Conservation (phyloP, 1,140 invertebrate genomes). For the Hylaeus volcanicus region DNA sequence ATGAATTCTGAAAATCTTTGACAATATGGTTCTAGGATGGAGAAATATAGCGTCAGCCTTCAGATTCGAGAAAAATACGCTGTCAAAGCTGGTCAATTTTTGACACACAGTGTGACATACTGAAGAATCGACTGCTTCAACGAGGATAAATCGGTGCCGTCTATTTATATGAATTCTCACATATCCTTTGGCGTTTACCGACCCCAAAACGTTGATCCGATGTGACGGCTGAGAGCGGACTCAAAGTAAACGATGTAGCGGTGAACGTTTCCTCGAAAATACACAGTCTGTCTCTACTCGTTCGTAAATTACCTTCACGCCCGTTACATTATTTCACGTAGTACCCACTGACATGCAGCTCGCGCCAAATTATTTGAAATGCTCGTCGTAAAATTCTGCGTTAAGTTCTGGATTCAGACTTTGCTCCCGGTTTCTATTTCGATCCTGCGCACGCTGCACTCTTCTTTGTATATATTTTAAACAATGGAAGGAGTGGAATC, state of each 20-base stretch:
- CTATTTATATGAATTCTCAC: slow-evolving; percentile 5
- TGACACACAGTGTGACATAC: too few species aligned
- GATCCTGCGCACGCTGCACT: neutral
- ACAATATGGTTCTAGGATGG: too few species aligned
- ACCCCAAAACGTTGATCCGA: neutral
- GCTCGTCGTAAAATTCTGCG: neutral
- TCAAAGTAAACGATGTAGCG: slow-evolving; percentile 30
- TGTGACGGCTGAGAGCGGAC: slow-evolving; percentile 14
- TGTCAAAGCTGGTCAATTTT: too few species aligned
- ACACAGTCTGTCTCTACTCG: slow-evolving; percentile 15
- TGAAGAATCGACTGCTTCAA: too few species aligned
- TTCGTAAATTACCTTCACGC: slow-evolving; percentile 44
- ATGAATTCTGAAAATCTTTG: too few species aligned
- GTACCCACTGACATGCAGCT: slow-evolving; percentile 1
- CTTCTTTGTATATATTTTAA: neutral
- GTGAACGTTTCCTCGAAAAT: slow-evolving; percentile 43
- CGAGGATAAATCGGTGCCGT: neutral
- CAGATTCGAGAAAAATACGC: too few species aligned
- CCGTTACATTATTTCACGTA: slow-evolving; percentile 38
- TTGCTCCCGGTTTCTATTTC: slow-evolving; percentile 18
- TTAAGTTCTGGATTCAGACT: neutral
- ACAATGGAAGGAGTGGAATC: neutral
- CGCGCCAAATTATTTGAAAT: slow-evolving; percentile 48
- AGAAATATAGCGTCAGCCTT: too few species aligned
- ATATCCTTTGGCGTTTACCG: neutral